These are phyloP conservation scores for Lanius ludovicianus DNA, from an alignment of 2,113 vertebrate species.

Conservation along the genomic window DNA sequence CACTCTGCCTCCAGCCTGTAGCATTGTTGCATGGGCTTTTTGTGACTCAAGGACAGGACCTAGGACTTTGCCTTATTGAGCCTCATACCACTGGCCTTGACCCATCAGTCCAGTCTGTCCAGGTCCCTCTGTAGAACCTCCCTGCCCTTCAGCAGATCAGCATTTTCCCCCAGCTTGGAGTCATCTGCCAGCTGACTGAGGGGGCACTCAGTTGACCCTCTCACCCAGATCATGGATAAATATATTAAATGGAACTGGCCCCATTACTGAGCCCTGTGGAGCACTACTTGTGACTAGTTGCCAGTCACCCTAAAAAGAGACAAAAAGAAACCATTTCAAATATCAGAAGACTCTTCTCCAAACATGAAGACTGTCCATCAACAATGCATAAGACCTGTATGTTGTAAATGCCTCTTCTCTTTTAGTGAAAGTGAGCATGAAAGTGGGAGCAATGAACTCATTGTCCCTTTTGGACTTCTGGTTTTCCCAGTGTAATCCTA, in stretches of 20 bases:
- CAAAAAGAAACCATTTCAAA: neutral
- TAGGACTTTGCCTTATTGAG: neutral
- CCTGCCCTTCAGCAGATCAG: neutral
- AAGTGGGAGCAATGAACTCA: neutral
- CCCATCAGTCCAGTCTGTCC: accelerated
- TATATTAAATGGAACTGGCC: too few relatives aligned
- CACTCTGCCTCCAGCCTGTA: neutral
- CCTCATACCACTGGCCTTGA: neutral
- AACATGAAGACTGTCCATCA: neutral
- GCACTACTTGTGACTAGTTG: neutral
- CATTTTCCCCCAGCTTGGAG: neutral
- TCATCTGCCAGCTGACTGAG: neutral
- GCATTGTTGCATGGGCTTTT: neutral
- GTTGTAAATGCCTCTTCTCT: neutral
- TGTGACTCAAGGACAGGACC: neutral
- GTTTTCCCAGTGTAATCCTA: neutral
- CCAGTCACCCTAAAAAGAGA: neutral
- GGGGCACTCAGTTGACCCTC: too few relatives aligned
- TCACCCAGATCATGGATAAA: neutral
- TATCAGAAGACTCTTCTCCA: neutral
- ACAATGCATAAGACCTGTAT: neutral
- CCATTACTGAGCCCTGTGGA: neutral
- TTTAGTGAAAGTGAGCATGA: neutral
- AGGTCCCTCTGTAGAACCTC: neutral
- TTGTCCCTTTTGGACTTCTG: neutral